Evolutionary conservation across 1,140 invertebrate species (phyloP).

Genomic region (Drosophila kurseongensis): DNA sequence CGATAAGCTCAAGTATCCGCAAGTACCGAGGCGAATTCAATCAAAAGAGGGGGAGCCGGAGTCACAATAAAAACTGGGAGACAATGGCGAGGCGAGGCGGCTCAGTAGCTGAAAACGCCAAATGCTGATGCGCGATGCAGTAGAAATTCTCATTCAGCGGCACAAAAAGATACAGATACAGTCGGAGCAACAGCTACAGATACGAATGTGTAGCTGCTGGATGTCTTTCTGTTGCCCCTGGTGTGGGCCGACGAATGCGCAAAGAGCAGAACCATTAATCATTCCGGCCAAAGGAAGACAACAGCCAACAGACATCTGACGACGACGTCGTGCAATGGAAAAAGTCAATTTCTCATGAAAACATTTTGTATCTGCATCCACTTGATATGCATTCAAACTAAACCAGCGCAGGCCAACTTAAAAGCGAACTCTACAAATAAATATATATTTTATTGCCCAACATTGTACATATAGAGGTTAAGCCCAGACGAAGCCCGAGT

Average conservation of each 20-base stretch:
- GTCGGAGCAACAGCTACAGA: conserved; percentile 32
- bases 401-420: conserved; percentile 20
- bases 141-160: conserved; percentile 54
- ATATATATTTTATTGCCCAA: conserved; percentile 45
- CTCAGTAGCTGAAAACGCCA: conserved; percentile 65
- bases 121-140: conserved; percentile 64
- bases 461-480: conserved; percentile 11
- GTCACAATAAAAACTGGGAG: conserved; percentile 28
- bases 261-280: conserved; percentile 82
- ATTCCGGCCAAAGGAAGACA: conserved; percentile 74
- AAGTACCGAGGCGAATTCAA: conserved; percentile 69
- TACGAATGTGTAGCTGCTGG: conserved; percentile 7
- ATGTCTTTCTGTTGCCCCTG: conserved; percentile 34
- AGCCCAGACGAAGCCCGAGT: conserved; percentile 6
- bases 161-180: conserved; percentile 60
- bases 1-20: conserved; percentile 38
- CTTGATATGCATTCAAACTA: conserved; percentile 61
- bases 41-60: conserved; percentile 44
- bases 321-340: conserved; percentile 64
- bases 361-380: conserved; percentile 76
- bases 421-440: conserved; percentile 2
- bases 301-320: conserved; percentile 62
- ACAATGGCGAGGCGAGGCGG: conserved; percentile 47
- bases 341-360: conserved; percentile 85
- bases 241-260: conserved; percentile 70